Evolutionary conservation across 1,140 invertebrate species (phyloP).

Genomic region (Pseudomyrmex sp.): DNA sequence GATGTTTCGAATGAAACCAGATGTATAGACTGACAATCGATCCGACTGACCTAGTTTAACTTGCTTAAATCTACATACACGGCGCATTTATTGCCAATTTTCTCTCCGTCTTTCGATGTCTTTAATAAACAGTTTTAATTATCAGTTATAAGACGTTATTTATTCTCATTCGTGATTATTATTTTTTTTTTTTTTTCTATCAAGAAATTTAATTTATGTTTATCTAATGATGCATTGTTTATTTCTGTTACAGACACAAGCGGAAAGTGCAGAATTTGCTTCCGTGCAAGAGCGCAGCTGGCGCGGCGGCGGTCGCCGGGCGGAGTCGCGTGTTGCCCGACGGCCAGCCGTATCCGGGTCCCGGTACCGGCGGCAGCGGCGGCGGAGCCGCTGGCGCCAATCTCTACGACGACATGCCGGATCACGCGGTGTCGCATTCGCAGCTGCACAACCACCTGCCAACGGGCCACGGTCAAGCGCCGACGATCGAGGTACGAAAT

Average conservation of each 20-base stretch:
- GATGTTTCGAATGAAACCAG: constrained; percentile 51
- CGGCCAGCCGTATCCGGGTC: constrained; percentile 76
- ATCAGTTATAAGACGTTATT: no score
- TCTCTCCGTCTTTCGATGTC: no score
- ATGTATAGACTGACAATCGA: constrained; percentile 6
- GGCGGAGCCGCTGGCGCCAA: constrained; percentile 83
- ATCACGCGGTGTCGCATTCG: constrained; percentile 81
- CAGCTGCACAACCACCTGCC: constrained; percentile 82
- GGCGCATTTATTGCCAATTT: no score
- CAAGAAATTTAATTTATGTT: background rate
- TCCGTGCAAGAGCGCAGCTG: constrained; percentile 89
- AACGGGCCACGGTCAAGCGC: constrained; percentile 83
- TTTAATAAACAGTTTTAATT: no score
- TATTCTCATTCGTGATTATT: background rate
- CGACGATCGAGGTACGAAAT: constrained; percentile 86
- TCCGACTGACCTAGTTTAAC: constrained; percentile 32
- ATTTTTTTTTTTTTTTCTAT: background rate
- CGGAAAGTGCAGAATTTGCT: constrained; percentile 90
- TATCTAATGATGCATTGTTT: background rate
- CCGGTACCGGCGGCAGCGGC: constrained; percentile 79
- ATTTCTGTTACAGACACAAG: constrained; percentile 87
- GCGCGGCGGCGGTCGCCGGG: constrained; percentile 84
- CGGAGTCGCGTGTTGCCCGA: constrained; percentile 78
- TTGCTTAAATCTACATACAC: background rate
- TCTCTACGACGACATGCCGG: constrained; percentile 88